phyloP scores from a whole-genome alignment of 2,113 vertebrate genomes.

The Sigmodon hispidus region DNA sequence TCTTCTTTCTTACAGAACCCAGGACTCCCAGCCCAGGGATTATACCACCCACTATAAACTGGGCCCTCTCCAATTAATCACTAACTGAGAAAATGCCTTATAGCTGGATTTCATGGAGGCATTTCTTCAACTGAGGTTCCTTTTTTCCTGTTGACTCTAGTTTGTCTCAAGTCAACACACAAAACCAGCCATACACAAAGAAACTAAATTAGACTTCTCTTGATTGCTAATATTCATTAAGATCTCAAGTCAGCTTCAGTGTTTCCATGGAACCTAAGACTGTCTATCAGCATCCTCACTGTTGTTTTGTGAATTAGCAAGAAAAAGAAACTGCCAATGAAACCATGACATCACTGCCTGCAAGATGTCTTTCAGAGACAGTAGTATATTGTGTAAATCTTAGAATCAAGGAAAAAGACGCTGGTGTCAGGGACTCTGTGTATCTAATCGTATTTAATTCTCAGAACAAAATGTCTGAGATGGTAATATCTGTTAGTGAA shows the following conservation, averaged over 20 bases:
- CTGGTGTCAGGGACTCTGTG: background rate
- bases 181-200: background rate
- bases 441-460: background rate
- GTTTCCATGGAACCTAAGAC: background rate
- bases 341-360: background rate
- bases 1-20: no score
- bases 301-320: background rate
- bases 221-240: background rate
- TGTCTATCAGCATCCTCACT: background rate
- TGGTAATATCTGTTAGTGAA: background rate
- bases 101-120: no score
- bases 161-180: no score
- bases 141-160: no score
- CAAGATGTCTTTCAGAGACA: background rate
- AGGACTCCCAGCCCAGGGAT: no score
- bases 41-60: no score
- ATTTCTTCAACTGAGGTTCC: no score
- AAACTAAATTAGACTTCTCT: background rate
- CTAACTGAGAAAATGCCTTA: no score
- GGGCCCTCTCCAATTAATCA: no score
- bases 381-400: background rate
- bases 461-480: conserved; percentile 7
- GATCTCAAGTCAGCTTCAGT: background rate
- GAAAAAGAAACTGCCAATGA: background rate
- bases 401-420: background rate